These are phyloP conservation scores for Lateolabrax maculatus DNA, from an alignment of 2,797 vertebrate genomes.

Conservation along the genomic window DNA sequence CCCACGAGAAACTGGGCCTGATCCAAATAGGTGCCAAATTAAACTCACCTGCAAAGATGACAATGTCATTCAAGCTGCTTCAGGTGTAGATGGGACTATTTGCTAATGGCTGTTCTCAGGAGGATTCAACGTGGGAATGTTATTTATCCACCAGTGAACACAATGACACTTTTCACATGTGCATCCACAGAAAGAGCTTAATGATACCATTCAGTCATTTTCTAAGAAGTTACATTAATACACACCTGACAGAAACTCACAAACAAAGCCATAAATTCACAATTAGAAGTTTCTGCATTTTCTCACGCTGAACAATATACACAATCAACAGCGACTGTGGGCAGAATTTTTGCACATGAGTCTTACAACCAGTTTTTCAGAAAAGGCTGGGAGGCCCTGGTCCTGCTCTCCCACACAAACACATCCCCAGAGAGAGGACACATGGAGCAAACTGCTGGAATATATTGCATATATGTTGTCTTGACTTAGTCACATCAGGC, in stretches of 20 bases:
- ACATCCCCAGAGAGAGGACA: conserved; percentile 38
- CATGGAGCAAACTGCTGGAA: conserved; percentile 61
- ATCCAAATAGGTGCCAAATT: conserved; percentile 60
- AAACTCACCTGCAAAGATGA: conserved; percentile 52
- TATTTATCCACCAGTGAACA: conserved; percentile 37
- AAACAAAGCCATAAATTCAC: conserved; percentile 53
- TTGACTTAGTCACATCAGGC: conserved; percentile 65
- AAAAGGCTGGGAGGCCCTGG: conserved; percentile 7
- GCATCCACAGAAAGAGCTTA: conserved; percentile 38
- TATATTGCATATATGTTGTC: conserved; percentile 57
- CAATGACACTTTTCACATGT: conserved; percentile 44
- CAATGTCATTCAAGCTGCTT: conserved; percentile 34
- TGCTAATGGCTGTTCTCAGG: conserved; percentile 65
- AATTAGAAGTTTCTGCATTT: conserved; percentile 51
- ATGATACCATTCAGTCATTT: conserved; percentile 28
- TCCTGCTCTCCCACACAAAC: conserved; percentile 47
- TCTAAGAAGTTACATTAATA: conserved; percentile 8
- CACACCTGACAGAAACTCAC: conserved; percentile 48
- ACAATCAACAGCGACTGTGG: conserved; percentile 21
- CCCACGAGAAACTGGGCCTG: conserved; percentile 50
- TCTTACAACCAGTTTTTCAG: conserved; percentile 18
- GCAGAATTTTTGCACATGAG: conserved; percentile 33
- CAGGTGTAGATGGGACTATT: conserved; percentile 55
- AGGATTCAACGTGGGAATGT: conserved; percentile 55
- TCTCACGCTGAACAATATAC: conserved; percentile 55